Percentiles rank a stretch among this genome's conserved stretches.
These are phyloP conservation scores for Lacerta viridis DNA, from an alignment of 2,797 vertebrate genomes.

Conservation along the genomic window DNA sequence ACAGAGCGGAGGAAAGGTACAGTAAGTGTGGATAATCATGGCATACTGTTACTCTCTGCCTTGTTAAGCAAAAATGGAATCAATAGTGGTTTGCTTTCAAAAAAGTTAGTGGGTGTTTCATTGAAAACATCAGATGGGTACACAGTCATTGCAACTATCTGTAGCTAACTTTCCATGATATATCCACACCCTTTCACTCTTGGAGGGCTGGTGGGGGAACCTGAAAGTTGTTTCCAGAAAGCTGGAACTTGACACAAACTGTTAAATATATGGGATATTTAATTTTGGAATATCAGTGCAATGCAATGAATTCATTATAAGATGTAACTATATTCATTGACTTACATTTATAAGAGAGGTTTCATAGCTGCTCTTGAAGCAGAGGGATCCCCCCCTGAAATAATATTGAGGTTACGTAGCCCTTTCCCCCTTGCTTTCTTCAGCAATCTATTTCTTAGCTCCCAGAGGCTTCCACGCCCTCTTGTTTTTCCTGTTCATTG, in stretches of 20 bases:
- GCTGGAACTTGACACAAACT: not conserved
- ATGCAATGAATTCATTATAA: not conserved
- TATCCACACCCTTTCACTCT: not conserved
- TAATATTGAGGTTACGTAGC: not conserved
- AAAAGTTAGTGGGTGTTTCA: not conserved
- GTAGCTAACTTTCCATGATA: not conserved
- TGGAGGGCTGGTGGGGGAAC: not conserved
- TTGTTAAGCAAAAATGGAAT: not conserved
- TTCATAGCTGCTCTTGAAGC: not conserved
- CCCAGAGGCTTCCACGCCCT: not conserved
- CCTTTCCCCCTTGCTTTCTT: not conserved
- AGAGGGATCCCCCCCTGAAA: not conserved
- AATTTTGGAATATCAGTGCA: not conserved
- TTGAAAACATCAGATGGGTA: not conserved
- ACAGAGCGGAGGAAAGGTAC: too few relatives aligned
- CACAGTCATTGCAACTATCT: not conserved
- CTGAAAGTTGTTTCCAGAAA: not conserved
- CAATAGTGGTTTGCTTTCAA: not conserved
- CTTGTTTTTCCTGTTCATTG: slow-evolving; percentile 22
- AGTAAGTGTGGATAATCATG: not conserved
- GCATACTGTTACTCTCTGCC: not conserved
- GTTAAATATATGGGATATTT: not conserved
- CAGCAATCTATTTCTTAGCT: slow-evolving; percentile 12
- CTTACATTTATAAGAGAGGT: not conserved
- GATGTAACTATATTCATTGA: not conserved